phyloP scores from a whole-genome alignment of 2,888 invertebrate genomes.

The Drosophila quinaria region DNA sequence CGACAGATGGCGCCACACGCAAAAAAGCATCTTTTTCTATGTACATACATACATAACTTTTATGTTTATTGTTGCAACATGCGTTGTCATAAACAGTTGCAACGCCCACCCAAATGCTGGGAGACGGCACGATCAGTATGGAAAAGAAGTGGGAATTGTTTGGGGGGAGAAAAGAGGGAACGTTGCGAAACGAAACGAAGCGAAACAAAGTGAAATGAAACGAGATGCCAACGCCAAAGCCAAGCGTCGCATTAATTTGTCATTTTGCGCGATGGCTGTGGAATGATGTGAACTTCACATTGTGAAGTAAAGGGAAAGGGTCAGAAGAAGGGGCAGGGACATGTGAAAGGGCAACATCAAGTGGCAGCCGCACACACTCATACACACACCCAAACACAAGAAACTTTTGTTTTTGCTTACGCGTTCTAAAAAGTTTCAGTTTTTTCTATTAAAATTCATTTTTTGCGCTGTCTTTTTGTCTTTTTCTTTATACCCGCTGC shows the following conservation, averaged over 20 bases:
- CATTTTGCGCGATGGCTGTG: slow-evolving; percentile 69
- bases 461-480: slow-evolving; percentile 20
- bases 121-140: neutral
- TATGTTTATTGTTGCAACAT: slow-evolving; percentile 18
- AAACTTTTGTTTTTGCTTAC: slow-evolving; percentile 65
- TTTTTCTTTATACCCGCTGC: slow-evolving; percentile 47
- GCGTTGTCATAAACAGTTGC: slow-evolving; percentile 61
- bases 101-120: slow-evolving; percentile 59
- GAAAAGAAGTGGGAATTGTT: neutral
- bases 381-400: slow-evolving; percentile 26
- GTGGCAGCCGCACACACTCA: slow-evolving; percentile 55
- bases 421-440: slow-evolving; percentile 60
- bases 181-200: slow-evolving; percentile 17
- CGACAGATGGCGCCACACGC: slow-evolving; percentile 43
- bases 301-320: slow-evolving; percentile 11
- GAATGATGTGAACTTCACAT: too few species aligned
- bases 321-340: neutral
- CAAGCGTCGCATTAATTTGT: slow-evolving; percentile 75
- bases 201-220: slow-evolving; percentile 16
- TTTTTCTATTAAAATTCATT: slow-evolving; percentile 51
- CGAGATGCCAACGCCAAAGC: slow-evolving; percentile 30
- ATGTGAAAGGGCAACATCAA: slow-evolving; percentile 54
- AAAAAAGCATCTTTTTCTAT: neutral
- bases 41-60: neutral
- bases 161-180: neutral